Evolutionary conservation across 1,140 invertebrate species (phyloP).

Genomic region (Aethina tumida): DNA sequence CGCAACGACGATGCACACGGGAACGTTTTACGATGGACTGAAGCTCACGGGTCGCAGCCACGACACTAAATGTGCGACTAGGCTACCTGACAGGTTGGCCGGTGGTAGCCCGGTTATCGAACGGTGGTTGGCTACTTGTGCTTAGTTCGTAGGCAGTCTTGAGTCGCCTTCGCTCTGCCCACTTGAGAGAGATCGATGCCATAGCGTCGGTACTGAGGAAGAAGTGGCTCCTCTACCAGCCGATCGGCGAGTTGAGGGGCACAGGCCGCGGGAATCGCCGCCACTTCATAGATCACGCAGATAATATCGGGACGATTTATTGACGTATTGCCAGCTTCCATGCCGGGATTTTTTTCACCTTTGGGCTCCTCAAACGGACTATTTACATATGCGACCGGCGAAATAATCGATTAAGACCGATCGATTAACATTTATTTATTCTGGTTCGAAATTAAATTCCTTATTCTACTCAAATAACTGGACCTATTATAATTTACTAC

Average conservation of each 20-base stretch:
- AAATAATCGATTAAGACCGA: slow-evolving; percentile 6
- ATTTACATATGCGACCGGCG: slow-evolving; percentile 5
- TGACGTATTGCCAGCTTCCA: slow-evolving; percentile 27
- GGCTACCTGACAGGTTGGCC: slow-evolving; percentile 34
- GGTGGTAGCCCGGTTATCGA: slow-evolving; percentile 25
- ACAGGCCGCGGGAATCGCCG: slow-evolving; percentile 4
- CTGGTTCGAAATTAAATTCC: not conserved
- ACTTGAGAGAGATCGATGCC: slow-evolving; percentile 17
- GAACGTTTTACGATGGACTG: too few species aligned
- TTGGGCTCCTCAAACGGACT: slow-evolving; percentile 1
- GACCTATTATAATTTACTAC: too few species aligned
- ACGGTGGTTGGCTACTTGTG: slow-evolving; percentile 34
- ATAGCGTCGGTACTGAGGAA: not conserved
- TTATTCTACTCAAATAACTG: not conserved
- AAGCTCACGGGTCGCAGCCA: slow-evolving; percentile 34
- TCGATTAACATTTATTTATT: slow-evolving; percentile 2
- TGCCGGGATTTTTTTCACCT: slow-evolving; percentile 9
- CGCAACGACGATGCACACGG: too few species aligned
- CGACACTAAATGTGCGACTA: slow-evolving; percentile 35
- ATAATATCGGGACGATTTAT: slow-evolving; percentile 24
- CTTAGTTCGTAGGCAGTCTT: slow-evolving; percentile 34
- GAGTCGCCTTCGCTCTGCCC: slow-evolving; percentile 30
- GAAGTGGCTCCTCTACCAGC: slow-evolving; percentile 6
- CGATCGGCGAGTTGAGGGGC: slow-evolving; percentile 9
- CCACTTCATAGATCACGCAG: slow-evolving; percentile 9